phyloP scores from a whole-genome alignment of 2,888 invertebrate genomes.

The Stramonita haemastoma region DNA sequence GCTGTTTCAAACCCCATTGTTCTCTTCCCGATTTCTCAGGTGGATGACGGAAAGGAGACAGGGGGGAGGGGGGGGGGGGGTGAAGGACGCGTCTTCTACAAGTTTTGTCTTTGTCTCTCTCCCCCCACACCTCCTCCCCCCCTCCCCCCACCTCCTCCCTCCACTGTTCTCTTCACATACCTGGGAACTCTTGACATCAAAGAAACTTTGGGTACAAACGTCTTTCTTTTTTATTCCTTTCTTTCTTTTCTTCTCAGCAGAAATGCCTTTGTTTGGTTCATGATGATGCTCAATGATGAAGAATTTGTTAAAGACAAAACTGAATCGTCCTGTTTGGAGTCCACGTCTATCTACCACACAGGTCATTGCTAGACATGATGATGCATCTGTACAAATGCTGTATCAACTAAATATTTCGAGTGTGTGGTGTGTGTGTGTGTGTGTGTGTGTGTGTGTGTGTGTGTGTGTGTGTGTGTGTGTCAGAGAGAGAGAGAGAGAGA shows the following conservation, averaged over 20 bases:
- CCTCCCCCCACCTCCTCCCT: not conserved
- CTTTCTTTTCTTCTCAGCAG: not conserved
- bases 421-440: not conserved
- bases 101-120: not conserved
- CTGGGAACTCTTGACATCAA: too few relatives aligned
- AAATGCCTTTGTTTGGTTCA: too few relatives aligned
- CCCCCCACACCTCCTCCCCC: not conserved
- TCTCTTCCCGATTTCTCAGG: not conserved
- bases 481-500: too few relatives aligned
- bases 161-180: too few relatives aligned
- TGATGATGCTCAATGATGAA: too few relatives aligned
- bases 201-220: too few relatives aligned
- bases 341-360: too few relatives aligned
- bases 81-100: not conserved
- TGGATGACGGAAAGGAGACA: not conserved
- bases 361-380: too few relatives aligned
- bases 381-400: too few relatives aligned
- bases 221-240: not conserved
- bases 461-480: slow-evolving; percentile 12
- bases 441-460: not conserved
- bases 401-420: too few relatives aligned
- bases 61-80: not conserved
- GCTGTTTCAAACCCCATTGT: not conserved
- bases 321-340: too few relatives aligned
- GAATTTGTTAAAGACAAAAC: too few relatives aligned